Base-by-base conservation (phyloP, 2,797 vertebrate species). In the Holocentrus rufus region DNA sequence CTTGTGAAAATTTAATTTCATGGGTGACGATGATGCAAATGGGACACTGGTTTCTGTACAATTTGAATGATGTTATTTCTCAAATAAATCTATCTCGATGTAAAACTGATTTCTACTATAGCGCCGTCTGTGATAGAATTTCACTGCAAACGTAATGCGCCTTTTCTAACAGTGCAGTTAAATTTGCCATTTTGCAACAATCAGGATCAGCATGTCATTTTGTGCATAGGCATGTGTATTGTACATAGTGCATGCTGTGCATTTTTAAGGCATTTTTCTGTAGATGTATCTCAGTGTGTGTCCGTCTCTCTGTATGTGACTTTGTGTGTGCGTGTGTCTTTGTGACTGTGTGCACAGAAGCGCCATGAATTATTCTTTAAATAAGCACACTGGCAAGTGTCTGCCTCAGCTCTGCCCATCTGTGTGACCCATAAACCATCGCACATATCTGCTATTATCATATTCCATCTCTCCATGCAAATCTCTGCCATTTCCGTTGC, bases 1-100 rank as follows among this genome's bases (percentile, higher is more conserved):
- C 79, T 88, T 66, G 77, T 89, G 88, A 90, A 85, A 90, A 90
- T 85, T 8, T 83, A 89, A 90, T 90, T 91, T 92, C 89, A 90
- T 86, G 88, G 79, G 34, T 85, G 82, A 76, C 53, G 60, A 77
- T 85, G 72, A 83, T 79, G 68, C 72, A 77, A 83, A 86, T 85
- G 81, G 52, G 59, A 86, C 68, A 73, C 69, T 84, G 74, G 72
- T 80, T 80, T 81, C 79, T 63, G 31, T 74, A 88, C 85, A 82
- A 88, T 88, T 78, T 85, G 47, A 85, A 81, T 65, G 67, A 65
- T 55, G 63, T 69, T 57, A 74, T 70, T 85, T 77, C 34, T 18
- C 57, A 80, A 77, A 77, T 68, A 67, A 79, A 80, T 86, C 52
- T 76, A 47, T 58, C 52, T 65, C 22, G 30, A 64, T 74, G 53